Evolutionary conservation across 2,113 vertebrate species (phyloP), one percentile per base, ranked within the genome.

Genomic region (Vidua macroura): DNA sequence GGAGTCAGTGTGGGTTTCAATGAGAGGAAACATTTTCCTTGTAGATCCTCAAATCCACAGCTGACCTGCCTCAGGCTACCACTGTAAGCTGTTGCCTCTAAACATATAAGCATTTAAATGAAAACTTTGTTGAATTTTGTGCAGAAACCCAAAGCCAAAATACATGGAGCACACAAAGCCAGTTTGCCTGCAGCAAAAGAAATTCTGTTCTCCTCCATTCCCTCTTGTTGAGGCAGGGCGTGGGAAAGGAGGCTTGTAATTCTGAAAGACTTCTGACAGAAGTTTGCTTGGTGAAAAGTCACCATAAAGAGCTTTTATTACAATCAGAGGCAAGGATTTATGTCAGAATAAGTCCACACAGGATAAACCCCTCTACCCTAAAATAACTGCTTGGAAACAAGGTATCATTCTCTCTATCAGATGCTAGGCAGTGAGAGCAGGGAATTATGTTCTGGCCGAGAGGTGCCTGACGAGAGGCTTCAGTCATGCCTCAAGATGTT

Each of bases 141-240:
- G n/a, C 72, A 55, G 70, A 63, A 90, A 60, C 28, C 11, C 19
- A 49, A 82, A 48, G n/a, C 19, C 30, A 92, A 84, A 91, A 24
- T 62, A 33, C 8, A 13, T 9, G 27, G 37, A 84, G 20, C 13
- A 35, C 21, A 15, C 48, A 74, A 64, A 78, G 33, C 20, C 37
- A 51, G 28, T 82, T 83, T 73, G 62, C 37, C 35, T 56, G 44
- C 7, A 56, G 14, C 63, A 66, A 25, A 74, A 78, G 4, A 15
- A 30, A 1, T 74, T 80, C 55, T 63, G 46, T 5, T 44, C 10
- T 70, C 21, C 15, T 69, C 48, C 23, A 31, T 46, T 78, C 20
- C 3, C 15, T 85, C 25, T 53, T 83, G 59, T 84, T 0, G 0
- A 68, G 51, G 62, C 3, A 41, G 30, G 19, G 24, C 3, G 2